phyloP scores from a whole-genome alignment of 2,888 invertebrate genomes.

The Melanotus villosus region DNA sequence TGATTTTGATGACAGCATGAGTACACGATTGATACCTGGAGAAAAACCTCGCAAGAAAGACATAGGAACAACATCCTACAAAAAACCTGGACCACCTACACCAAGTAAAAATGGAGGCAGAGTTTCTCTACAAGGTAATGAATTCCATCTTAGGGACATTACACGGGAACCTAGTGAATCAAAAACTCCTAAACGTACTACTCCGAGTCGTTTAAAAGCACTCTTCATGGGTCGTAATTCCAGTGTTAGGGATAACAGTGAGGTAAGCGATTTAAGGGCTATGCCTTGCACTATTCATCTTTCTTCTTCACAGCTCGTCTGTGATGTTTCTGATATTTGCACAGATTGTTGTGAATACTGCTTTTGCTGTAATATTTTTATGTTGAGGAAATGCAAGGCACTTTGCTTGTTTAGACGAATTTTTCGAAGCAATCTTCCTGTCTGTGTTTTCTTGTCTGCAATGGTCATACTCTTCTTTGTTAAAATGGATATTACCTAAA shows the following conservation, averaged over 20 bases:
- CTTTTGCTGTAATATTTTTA: neutral
- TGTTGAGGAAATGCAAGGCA: neutral
- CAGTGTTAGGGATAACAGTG: constrained; percentile 63
- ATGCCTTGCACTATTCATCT: neutral
- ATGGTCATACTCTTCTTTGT: neutral
- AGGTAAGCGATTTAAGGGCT: constrained; percentile 54
- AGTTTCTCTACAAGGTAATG: constrained; percentile 76
- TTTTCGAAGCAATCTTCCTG: neutral
- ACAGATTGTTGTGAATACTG: constrained; percentile 13
- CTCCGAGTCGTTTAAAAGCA: constrained; percentile 76
- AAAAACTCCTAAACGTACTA: constrained; percentile 69
- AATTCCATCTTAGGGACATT: constrained; percentile 72
- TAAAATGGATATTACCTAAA: neutral
- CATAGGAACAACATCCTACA: constrained; percentile 82
- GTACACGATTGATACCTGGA: constrained; percentile 65
- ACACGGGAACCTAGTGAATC: constrained; percentile 71
- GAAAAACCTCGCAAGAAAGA: constrained; percentile 71
- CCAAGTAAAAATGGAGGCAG: constrained; percentile 86
- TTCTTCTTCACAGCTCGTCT: neutral
- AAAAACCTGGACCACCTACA: constrained; percentile 89
- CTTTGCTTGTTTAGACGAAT: neutral
- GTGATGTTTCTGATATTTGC: neutral
- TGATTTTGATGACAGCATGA: constrained; percentile 65
- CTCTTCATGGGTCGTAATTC: constrained; percentile 71
- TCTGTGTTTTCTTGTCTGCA: neutral